phyloP scores from a whole-genome alignment of 2,797 vertebrate species.

The Microcaecilia unicolor region DNA sequence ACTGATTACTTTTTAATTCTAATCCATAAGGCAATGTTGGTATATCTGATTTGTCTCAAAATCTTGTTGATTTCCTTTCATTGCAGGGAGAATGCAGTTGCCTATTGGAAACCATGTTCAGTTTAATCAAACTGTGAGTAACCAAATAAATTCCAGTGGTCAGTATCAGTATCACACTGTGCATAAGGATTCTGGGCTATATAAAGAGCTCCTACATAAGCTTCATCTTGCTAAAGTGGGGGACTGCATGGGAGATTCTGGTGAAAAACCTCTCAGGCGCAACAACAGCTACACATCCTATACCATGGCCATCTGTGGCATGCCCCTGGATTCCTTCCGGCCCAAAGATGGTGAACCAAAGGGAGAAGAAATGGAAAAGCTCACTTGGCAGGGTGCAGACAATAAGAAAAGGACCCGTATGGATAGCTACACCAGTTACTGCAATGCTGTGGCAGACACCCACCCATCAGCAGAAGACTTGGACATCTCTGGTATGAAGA shows the following conservation, averaged over 20 bases:
- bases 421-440: slow-evolving; percentile 87
- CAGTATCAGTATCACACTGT: slow-evolving; percentile 85
- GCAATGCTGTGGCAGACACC: slow-evolving; percentile 62
- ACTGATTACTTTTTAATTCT: too few relatives aligned
- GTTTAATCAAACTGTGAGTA: slow-evolving; percentile 67
- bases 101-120: slow-evolving; percentile 62
- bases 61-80: not conserved
- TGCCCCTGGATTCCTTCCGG: slow-evolving; percentile 73
- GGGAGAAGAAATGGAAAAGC: slow-evolving; percentile 57
- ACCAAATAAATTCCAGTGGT: slow-evolving; percentile 70
- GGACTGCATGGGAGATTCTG: slow-evolving; percentile 83
- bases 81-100: slow-evolving; percentile 41
- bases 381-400: slow-evolving; percentile 38
- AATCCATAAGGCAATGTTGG: too few relatives aligned
- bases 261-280: slow-evolving; percentile 78
- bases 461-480: slow-evolving; percentile 52
- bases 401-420: slow-evolving; percentile 69
- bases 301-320: slow-evolving; percentile 90
- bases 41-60: too few relatives aligned
- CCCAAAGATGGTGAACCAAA: slow-evolving; percentile 62
- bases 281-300: slow-evolving; percentile 97
- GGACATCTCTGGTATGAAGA: slow-evolving; percentile 38
- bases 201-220: slow-evolving; percentile 90
- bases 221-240: slow-evolving; percentile 86
- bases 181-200: slow-evolving; percentile 89